Conservation (phyloP, 1,140 invertebrate species). For the Cotesia glomerata region DNA sequence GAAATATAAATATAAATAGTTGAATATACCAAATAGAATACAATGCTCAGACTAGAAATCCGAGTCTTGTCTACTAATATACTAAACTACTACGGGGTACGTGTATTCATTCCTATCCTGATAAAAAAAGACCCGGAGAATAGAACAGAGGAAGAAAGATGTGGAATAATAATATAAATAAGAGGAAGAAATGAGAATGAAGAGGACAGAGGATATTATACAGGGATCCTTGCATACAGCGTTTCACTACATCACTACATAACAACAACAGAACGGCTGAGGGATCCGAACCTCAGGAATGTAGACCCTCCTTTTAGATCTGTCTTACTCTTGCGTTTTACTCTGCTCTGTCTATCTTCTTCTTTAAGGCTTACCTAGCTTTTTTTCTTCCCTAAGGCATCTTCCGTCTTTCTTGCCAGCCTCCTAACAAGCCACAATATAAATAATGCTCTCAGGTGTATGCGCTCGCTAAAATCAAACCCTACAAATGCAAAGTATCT, state of each 20-base stretch:
- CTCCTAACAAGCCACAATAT: constrained; percentile 43
- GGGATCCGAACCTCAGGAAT: constrained; percentile 43
- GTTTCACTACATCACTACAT: constrained; percentile 11
- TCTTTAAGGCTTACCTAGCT: neutral
- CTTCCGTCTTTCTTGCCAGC: constrained; percentile 25
- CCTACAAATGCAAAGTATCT: constrained; percentile 4
- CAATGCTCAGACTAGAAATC: constrained; percentile 1
- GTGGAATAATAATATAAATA: neutral
- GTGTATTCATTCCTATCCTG: no score
- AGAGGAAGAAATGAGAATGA: no score
- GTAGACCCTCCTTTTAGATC: constrained; percentile 33
- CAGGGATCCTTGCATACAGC: constrained; percentile 10
- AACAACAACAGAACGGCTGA: constrained; percentile 1
- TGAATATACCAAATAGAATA: neutral
- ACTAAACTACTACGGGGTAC: no score
- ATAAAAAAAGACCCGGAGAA: no score
- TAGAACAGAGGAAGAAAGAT: neutral
- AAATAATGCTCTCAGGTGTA: constrained; percentile 40
- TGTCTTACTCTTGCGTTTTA: constrained; percentile 28
- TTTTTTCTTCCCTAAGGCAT: neutral
- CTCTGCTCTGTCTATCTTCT: constrained; percentile 7
- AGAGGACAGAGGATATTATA: neutral
- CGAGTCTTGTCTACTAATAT: neutral
- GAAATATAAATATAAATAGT: neutral
- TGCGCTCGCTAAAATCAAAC: constrained; percentile 28